phyloP scores from a whole-genome alignment of 2,113 vertebrate species.

The Colossoma macropomum region DNA sequence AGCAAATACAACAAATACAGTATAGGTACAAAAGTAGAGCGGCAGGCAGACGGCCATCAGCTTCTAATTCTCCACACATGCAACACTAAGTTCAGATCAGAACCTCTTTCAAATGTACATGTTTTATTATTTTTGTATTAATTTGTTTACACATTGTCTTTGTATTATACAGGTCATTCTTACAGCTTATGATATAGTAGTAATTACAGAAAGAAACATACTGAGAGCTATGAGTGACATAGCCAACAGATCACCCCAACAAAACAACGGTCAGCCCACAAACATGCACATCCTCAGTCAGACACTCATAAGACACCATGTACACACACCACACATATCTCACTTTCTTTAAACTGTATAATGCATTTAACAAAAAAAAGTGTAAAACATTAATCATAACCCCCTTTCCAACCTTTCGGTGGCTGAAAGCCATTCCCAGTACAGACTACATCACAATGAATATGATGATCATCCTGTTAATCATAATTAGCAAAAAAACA shows the following conservation, averaged over 20 bases:
- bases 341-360: constrained; percentile 51
- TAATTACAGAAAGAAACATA: constrained; percentile 68
- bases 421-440: constrained; percentile 31
- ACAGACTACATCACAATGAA: constrained; percentile 51
- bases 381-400: constrained; percentile 67
- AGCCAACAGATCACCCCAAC: constrained; percentile 57
- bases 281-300: constrained; percentile 63
- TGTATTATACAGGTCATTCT: constrained; percentile 79
- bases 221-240: constrained; percentile 64
- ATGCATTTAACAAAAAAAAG: constrained; percentile 58
- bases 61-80: neutral
- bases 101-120: constrained; percentile 58
- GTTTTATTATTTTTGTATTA: constrained; percentile 77
- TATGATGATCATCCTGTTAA: constrained; percentile 65
- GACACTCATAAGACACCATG: constrained; percentile 52
- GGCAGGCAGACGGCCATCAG: neutral
- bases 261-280: constrained; percentile 50
- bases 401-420: constrained; percentile 50
- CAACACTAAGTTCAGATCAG: constrained; percentile 15
- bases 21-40: too few relatives aligned
- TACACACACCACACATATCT: constrained; percentile 39
- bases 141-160: constrained; percentile 74
- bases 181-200: constrained; percentile 76
- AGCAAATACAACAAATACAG: too few relatives aligned
- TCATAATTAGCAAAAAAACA: too few relatives aligned